Evolutionary conservation across 1,140 invertebrate species (phyloP).

Genomic region (Arion vulgaris): DNA sequence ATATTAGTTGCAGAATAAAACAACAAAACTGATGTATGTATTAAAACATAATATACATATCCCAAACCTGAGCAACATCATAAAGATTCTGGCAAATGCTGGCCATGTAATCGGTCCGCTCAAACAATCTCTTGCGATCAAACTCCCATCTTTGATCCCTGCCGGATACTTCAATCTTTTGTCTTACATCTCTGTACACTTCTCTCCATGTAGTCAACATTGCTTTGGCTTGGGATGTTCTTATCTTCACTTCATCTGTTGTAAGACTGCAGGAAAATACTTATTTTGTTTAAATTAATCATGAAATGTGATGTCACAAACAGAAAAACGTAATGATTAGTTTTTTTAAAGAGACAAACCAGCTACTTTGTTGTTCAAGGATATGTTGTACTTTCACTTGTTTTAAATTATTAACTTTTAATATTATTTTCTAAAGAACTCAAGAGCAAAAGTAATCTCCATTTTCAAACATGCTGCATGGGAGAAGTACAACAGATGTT

Average conservation of each 20-base stretch:
- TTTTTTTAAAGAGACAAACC: no score
- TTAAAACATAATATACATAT: no score
- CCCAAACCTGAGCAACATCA: slow-evolving; percentile 80
- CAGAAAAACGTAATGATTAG: no score
- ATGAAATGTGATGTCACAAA: slow-evolving; percentile 2
- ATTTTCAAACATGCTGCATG: no score
- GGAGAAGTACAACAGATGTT: no score
- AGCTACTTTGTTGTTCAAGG: no score
- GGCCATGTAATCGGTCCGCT: slow-evolving; percentile 86
- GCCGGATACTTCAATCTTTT: slow-evolving; percentile 86
- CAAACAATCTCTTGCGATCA: slow-evolving; percentile 84
- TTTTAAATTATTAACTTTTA: no score
- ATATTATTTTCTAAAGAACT: no score
- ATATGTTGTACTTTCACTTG: no score
- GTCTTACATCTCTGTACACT: slow-evolving; percentile 78
- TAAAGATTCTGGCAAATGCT: slow-evolving; percentile 84
- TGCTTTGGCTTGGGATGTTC: slow-evolving; percentile 69
- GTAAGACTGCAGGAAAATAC: slow-evolving; percentile 50
- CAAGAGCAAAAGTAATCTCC: no score
- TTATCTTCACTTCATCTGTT: slow-evolving; percentile 74
- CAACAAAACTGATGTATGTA: no score
- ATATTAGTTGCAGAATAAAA: no score
- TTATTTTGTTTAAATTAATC: slow-evolving; percentile 15
- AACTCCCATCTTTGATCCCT: slow-evolving; percentile 92
- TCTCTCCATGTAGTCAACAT: slow-evolving; percentile 86